Base-by-base conservation (phyloP, 2,888 invertebrate species). In the Aromia moschata region DNA sequence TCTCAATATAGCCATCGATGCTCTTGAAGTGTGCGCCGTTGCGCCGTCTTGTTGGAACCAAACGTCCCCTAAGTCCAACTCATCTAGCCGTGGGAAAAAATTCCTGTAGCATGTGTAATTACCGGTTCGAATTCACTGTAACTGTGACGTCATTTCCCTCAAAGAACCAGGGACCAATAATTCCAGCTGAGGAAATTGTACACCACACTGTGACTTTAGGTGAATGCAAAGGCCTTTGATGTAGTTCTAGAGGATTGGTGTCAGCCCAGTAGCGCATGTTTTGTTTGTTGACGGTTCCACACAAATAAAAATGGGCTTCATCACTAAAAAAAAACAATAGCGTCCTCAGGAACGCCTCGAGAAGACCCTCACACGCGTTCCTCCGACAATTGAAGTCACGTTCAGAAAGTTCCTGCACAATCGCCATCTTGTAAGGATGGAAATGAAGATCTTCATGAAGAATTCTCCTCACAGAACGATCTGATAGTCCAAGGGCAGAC, bases 341-440 rank as follows among this genome's bases (percentile, higher is more conserved):
- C 7, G 4, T 25, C 4, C 4, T 25, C 3, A 7, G 4, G 25
- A 25, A 25, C 3, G 3, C 25, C 25, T 25, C 25, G n/a, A n/a
- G n/a, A n/a, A n/a, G n/a, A n/a, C n/a, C n/a, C n/a, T n/a, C n/a
- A n/a, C n/a, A n/a, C n/a, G n/a, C n/a, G n/a, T n/a, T n/a, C n/a
- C n/a, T n/a, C 3, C 25, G 25, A 25, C 4, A 5, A 5, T 25
- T 7, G 18, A 37, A 53, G 45, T 57, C 53, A 20, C 45, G 11
- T 53, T 30, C 44, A 25, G 52, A 53, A 46, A 60, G 30, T 38
- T 45, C n/a, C 38, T 61, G 58, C 18, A 58, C 58, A 47, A 58
- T 31, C 52, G 25, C 25, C 10, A 58, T 7, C 47, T 58, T 58
- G 36, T 54, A 61, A 9, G 58, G 45, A 45, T 12, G 56, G 45